Base-by-base conservation (phyloP, 2,797 vertebrate species). In the Apogon talboti region DNA sequence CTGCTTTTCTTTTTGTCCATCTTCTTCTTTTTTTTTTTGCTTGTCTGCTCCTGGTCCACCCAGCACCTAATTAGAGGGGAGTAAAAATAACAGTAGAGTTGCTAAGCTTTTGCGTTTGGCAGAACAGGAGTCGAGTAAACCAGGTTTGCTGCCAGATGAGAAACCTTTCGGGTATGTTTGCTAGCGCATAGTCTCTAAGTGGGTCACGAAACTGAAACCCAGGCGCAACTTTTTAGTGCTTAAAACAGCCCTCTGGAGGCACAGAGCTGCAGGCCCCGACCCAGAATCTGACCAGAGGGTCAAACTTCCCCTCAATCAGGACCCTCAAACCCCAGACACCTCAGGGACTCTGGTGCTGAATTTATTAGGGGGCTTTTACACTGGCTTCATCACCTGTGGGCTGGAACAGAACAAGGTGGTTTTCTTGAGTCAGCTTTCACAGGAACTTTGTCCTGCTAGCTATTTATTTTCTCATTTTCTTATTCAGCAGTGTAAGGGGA, bases 181-280 rank as follows among this genome's bases (percentile, higher is more conserved):
- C 89, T 86, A 88, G 76, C 76, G 33, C 49, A 37, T 49, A 70
- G 68, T 65, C 68, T 71, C 64, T 77, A 93, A 92, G 74, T 91
- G 89, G 90, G 90, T 92, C 91, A 89, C 62, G 85, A 86, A 93
- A 89, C 75, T 81, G 77, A 91, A 91, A 81, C 79, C 88, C 82
- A 57, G 69, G 50, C 72, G 42, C 16, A 28, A 52, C 70, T 76
- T 60, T 82, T 82, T 61, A 48, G 50, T 40, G 66, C 71, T 85
- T 71, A 61, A 81, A 83, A 70, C 71, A 51, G 66, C 55, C 21
- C 71, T 81, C 78, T 59, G 57, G 83, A 87, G 65, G 68, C 54
- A 40, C 30, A 51, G 50, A 47, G 66, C 73, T 68, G 52, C 62
- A 66, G 66, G 40, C 67, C 65, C 33, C 8, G 35, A 59, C 52